A percentile compares a stretch with the other conserved stretches of the same genome.
phyloP scores from a whole-genome alignment of 2,888 invertebrate species.

The Drosophila planitibia region DNA sequence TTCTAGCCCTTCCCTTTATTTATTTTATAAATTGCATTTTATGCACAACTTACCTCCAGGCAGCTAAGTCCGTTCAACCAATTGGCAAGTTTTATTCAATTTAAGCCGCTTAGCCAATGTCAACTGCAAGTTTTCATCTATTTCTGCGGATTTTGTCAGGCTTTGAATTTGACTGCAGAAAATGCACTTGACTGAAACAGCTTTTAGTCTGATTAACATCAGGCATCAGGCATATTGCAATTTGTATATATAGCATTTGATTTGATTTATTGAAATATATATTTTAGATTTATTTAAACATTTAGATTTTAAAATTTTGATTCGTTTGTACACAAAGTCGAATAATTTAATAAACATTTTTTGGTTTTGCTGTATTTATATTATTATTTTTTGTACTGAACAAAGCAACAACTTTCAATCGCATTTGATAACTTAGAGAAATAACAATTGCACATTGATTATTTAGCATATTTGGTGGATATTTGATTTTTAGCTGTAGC shows the following conservation, averaged over 20 bases:
- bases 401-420: conserved; percentile 49
- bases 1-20: conserved; percentile 7
- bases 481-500: conserved; percentile 4
- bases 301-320: conserved; percentile 66
- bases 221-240: conserved; percentile 27
- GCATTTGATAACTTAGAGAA: conserved; percentile 39
- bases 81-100: conserved; percentile 45
- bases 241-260: conserved; percentile 25
- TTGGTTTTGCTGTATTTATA: conserved; percentile 1
- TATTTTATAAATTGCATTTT: conserved; percentile 60
- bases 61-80: conserved; percentile 29
- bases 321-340: conserved; percentile 65
- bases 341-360: conserved; percentile 43
- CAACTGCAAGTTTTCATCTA: conserved; percentile 30
- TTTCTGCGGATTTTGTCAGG: conserved; percentile 16
- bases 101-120: conserved; percentile 65
- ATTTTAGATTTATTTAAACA: conserved; percentile 63
- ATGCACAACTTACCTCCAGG: conserved; percentile 46
- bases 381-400: conserved; percentile 40
- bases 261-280: conserved; percentile 44
- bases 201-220: conserved; percentile 6
- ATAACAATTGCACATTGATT: conserved; percentile 40
- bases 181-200: conserved; percentile 41
- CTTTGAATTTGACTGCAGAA: conserved; percentile 29
- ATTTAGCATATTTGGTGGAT: conserved; percentile 10